Base-by-base conservation (phyloP, 2,113 vertebrate genomes). In the Pyxicephalus adspersus region DNA sequence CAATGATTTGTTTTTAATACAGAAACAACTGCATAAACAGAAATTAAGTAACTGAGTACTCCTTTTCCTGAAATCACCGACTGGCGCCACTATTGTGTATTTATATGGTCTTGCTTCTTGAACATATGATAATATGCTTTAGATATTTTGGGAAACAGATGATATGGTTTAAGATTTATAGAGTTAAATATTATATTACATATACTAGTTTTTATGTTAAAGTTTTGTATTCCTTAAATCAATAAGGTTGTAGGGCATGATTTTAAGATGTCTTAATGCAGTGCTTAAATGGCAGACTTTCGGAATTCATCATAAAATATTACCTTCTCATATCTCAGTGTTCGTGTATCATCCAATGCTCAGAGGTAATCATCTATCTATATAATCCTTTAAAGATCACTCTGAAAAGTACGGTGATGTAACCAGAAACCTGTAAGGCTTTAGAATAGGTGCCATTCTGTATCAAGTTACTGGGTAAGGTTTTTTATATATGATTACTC, bases 281-380 rank as follows among this genome's bases (percentile, higher is more conserved):
- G 19, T 19, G 18, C 63, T 55, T 80, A 72, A 73, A 81, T 81
- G 38, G 68, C 22, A 26, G 66, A 63, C 57, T 72, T 73, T 26
- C 3, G 73, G 60, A 73, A 68, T 64, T 81, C 23, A 71, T 80
- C 57, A 81, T 52, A 54, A 81, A 72, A 81, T 73, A 81, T 72
- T 64, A 63, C 58, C 20, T 64, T 81, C 68, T 72, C 60, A 73
- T 17, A 73, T 81, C 68, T 74, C 68, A 55, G 23, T 57, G 29
- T 51, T 73, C 68, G 34, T 73, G 60, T 81, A 64, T 38, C 45
- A 23, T 73, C 57, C 60, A 73, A 54, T 58, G 38, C 77, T 60
- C 77, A 54, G 34, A 45, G 58, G 67, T 52, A 23, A 55, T 54
- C 45, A 64, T 65, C 19, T 64, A 72, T 81, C 71, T 61, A 72